Conservation (phyloP, 2,888 invertebrate species). For the Erebia ligea region DNA sequence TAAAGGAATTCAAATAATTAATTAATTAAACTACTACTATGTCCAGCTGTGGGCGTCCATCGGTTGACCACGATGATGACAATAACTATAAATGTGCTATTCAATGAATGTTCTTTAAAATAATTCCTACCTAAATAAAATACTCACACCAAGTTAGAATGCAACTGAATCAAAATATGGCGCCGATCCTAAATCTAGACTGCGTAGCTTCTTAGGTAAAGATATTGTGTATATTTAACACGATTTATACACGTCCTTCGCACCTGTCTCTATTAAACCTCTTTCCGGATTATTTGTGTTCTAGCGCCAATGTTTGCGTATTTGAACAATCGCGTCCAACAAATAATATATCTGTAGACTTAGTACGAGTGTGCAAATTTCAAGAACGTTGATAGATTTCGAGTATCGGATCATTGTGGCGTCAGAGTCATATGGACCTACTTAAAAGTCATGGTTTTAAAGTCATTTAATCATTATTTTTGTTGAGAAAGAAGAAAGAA, state of each 20-base stretch:
- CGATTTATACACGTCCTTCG: conserved; percentile 18
- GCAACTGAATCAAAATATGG: conserved; percentile 13
- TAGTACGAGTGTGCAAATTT: no score
- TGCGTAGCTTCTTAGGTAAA: conserved; percentile 22
- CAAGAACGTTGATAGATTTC: no score
- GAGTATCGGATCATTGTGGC: no score
- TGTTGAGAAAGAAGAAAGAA: no score
- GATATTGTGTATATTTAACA: conserved; percentile 15
- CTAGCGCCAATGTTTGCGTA: conserved; percentile 40
- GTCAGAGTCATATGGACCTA: no score
- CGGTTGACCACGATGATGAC: no score
- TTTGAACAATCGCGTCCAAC: conserved; percentile 42
- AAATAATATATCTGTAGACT: conserved; percentile 47
- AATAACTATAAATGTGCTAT: not conserved
- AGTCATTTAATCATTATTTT: no score
- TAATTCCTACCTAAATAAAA: not conserved
- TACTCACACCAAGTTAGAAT: conserved; percentile 9
- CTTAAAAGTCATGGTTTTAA: no score
- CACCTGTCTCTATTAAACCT: conserved; percentile 38
- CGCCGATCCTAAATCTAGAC: conserved; percentile 20
- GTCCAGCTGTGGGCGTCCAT: no score
- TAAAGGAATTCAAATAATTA: no score
- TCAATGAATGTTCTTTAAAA: not conserved
- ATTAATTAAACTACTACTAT: no score
- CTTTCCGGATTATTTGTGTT: conserved; percentile 40